Conservation (phyloP, 1,140 invertebrate species). For the Grapholita molesta region DNA sequence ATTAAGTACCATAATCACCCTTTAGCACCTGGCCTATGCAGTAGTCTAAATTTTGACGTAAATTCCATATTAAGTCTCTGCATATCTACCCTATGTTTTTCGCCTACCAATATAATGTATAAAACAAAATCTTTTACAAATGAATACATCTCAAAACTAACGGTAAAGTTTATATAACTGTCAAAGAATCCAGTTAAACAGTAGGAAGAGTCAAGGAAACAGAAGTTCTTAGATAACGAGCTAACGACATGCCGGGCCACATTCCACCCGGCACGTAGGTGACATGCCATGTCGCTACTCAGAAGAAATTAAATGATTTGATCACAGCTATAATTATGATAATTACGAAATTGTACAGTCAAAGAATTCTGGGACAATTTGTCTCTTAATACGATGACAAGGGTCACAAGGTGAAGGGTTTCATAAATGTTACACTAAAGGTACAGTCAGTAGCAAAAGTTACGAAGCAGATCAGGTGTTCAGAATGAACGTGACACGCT, state of each 20-base stretch:
- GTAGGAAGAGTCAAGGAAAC: neutral
- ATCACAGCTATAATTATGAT: neutral
- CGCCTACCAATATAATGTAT: too few species aligned
- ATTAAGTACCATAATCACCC: too few species aligned
- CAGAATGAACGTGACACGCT: too few species aligned
- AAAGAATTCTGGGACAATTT: neutral
- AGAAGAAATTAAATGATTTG: neutral
- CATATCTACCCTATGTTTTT: too few species aligned
- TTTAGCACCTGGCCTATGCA: too few species aligned
- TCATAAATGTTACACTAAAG: too few species aligned
- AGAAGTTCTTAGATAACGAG: neutral
- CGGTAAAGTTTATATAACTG: neutral
- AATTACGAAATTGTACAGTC: neutral
- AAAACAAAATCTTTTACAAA: too few species aligned
- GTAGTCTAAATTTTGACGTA: too few species aligned
- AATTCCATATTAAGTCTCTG: too few species aligned
- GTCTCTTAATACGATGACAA: neutral
- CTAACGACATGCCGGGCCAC: neutral
- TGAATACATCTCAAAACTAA: neutral
- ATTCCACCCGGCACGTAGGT: neutral
- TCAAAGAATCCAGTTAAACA: neutral
- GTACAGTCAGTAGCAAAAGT: too few species aligned
- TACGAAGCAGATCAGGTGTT: too few species aligned
- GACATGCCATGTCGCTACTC: neutral
- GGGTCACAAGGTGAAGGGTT: neutral